Percentiles rank a stretch among this genome's conserved stretches.
These are phyloP conservation scores for Aleiodes leptofemur DNA, from an alignment of 2,888 invertebrate species.

Conservation along the genomic window DNA sequence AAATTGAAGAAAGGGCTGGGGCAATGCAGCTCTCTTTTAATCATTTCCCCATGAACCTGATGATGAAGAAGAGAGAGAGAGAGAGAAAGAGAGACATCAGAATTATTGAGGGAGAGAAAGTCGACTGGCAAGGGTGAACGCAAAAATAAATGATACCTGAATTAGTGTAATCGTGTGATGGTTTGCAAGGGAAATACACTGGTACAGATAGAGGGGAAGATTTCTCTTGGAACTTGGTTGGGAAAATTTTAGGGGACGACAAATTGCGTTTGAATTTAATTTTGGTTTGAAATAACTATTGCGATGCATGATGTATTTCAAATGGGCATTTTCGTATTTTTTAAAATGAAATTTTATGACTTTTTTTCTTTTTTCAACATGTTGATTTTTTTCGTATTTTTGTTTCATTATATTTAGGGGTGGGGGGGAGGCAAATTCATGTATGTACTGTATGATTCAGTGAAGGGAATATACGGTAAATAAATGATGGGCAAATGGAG, in stretches of 20 bases:
- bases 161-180: slow-evolving; percentile 74
- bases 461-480: slow-evolving; percentile 50
- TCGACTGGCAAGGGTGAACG: slow-evolving; percentile 67
- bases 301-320: slow-evolving; percentile 44
- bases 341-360: neutral
- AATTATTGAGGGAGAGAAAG: slow-evolving; percentile 57
- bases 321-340: slow-evolving; percentile 22
- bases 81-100: slow-evolving; percentile 25
- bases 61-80: slow-evolving; percentile 35
- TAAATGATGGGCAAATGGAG: slow-evolving; percentile 29
- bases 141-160: slow-evolving; percentile 74
- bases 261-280: slow-evolving; percentile 74
- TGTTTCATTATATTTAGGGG: too few relatives aligned
- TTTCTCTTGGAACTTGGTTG: slow-evolving; percentile 48
- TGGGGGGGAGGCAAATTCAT: neutral
- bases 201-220: slow-evolving; percentile 41
- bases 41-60: slow-evolving; percentile 43
- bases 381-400: neutral
- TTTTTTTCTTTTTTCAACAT: neutral
- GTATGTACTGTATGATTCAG: slow-evolving; percentile 8
- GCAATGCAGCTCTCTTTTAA: slow-evolving; percentile 21
- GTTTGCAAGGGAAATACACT: slow-evolving; percentile 71
- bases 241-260: slow-evolving; percentile 67
- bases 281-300: slow-evolving; percentile 67
- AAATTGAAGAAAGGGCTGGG: slow-evolving; percentile 2